These are phyloP conservation scores for Malurus leucopterus DNA, from an alignment of 2,797 vertebrate genomes.

Conservation along the genomic window DNA sequence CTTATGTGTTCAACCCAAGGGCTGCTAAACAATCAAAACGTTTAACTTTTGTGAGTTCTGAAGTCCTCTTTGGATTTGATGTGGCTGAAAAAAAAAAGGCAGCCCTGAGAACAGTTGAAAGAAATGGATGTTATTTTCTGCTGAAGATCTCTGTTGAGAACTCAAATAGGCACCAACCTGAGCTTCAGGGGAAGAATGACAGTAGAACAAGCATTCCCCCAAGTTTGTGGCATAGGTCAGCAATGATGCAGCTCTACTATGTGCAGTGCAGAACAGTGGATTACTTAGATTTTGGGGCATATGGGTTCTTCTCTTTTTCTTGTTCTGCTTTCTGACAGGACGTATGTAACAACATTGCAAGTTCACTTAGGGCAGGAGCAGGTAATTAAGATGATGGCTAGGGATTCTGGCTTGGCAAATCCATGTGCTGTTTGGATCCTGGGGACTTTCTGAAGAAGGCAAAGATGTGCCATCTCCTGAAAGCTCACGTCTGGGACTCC, in stretches of 20 bases:
- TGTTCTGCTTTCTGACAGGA: not conserved
- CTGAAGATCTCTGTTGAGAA: not conserved
- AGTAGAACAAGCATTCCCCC: not conserved
- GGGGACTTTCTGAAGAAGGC: not conserved
- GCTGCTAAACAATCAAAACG: not conserved
- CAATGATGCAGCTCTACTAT: fast-evolving
- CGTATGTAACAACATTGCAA: not conserved
- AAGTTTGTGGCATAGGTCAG: not conserved
- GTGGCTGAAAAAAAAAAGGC: not conserved
- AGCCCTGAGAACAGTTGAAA: not conserved
- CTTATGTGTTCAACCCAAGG: not conserved
- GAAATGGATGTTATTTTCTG: not conserved
- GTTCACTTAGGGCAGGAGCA: not conserved
- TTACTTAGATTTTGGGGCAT: not conserved
- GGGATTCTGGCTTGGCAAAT: not conserved
- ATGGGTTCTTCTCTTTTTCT: not conserved
- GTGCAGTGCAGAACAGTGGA: not conserved
- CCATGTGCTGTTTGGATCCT: fast-evolving
- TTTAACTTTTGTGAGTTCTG: not conserved
- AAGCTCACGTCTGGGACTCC: not conserved
- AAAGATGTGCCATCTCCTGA: not conserved
- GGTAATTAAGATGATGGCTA: not conserved
- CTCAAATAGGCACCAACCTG: not conserved
- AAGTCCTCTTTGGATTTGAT: not conserved
- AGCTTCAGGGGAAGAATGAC: not conserved